Percentiles rank a stretch among this genome's conserved stretches.
Conservation (phyloP, 2,888 invertebrate genomes). For the Caenorhabditis doughertyi region DNA sequence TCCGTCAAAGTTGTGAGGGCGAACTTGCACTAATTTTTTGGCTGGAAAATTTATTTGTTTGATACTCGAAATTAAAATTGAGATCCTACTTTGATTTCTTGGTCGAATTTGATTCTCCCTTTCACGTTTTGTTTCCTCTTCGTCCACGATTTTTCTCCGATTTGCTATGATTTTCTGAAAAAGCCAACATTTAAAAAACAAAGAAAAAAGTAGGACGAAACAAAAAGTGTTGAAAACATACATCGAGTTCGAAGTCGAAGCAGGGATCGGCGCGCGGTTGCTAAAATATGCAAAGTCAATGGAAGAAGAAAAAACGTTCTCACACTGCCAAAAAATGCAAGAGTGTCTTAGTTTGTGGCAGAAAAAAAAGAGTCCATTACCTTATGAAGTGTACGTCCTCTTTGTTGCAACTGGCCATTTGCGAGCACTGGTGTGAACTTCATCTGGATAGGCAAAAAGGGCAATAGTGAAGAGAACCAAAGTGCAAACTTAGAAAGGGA, state of each 20-base stretch:
- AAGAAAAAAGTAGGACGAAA: slow-evolving; percentile 5
- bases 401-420: slow-evolving; percentile 38
- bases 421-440: slow-evolving; percentile 57
- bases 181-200: neutral
- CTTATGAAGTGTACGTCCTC: slow-evolving; percentile 60
- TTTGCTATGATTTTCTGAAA: slow-evolving; percentile 58
- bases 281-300: slow-evolving; percentile 54
- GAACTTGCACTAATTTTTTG: neutral
- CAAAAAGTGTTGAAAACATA: slow-evolving; percentile 34
- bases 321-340: slow-evolving; percentile 60
- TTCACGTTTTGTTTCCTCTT: slow-evolving; percentile 59
- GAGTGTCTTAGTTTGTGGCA: slow-evolving; percentile 6
- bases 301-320: slow-evolving; percentile 26
- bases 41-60: neutral
- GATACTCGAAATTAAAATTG: neutral
- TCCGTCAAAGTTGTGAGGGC: slow-evolving; percentile 49
- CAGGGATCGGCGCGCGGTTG: slow-evolving; percentile 55
- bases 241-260: slow-evolving; percentile 59
- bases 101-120: slow-evolving; percentile 52
- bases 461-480: slow-evolving; percentile 30
- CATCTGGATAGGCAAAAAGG: slow-evolving; percentile 47
- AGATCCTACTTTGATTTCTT: slow-evolving; percentile 37
- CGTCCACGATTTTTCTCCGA: slow-evolving; percentile 54
- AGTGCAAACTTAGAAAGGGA: slow-evolving; percentile 1
- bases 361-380: slow-evolving; percentile 50